Evolutionary conservation across 2,888 invertebrate genomes (phyloP), one percentile per base, ranked within the genome.

Genomic region (Eristalis intricaria): DNA sequence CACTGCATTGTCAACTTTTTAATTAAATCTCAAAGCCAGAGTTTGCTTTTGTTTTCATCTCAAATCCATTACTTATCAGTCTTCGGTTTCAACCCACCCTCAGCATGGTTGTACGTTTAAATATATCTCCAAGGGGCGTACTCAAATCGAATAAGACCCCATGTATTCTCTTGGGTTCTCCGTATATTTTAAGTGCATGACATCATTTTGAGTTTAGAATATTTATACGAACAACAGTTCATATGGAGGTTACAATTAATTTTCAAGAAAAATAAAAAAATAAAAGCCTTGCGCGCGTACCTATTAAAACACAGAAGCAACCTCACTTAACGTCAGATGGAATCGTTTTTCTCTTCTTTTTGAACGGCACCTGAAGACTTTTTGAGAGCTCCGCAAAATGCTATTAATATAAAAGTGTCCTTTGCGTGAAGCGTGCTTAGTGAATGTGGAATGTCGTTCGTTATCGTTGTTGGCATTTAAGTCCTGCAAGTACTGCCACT

Each of bases 1-100:
- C 69, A 66, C 29, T 82, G 82, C 69, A 82, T 86, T 86, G 74
- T 82, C 82, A 86, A 86, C 77, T 86, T 82, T 86, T 86, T 86
- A 82, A 86, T 82, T 86, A 82, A 82, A 82, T 78, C 74, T 82
- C 69, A 74, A 81, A 82, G 77, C 82, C 38, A 50, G 40, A 43
- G 35, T 58, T 60, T 65, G 58, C 56, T 73, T 66, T 38, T 66
- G 70, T 76, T 82, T 76, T 22, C 10, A 60, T 26, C 13, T 26
- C 13, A 60, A 60, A 60, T 60, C 13, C 60, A 60, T 60, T 60
- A 60, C 60, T 60, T 60, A 43, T 43, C 43, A 19, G 26, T 23
- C 26, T 60, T 60, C 58, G 26, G 60, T 29, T 60, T 29, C 26
- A 4, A 50, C 50, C 50, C n/a, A 50, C 50, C 50, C n/a, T 19